A percentile compares a stretch with the other conserved stretches of the same genome.
phyloP scores from a whole-genome alignment of 2,888 invertebrate species.

The Platerodrilus igneus region DNA sequence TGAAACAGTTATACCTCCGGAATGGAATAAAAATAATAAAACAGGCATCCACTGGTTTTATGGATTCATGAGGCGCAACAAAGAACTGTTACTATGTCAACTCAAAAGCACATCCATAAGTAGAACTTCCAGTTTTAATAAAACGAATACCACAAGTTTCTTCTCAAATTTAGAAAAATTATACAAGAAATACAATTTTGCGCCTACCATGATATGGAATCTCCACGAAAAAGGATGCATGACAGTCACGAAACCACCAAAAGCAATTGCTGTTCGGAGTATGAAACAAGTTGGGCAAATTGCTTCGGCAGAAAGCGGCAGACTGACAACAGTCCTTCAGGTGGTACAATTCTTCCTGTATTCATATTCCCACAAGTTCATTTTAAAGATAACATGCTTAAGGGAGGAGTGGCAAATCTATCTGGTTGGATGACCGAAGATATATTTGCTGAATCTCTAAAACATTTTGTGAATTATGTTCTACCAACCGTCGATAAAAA shows the following conservation, averaged over 20 bases:
- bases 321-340: too few species aligned
- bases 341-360: too few species aligned
- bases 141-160: conserved; percentile 6
- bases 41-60: conserved; percentile 17
- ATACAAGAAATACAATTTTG: conserved; percentile 16
- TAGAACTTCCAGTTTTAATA: conserved; percentile 17
- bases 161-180: conserved; percentile 3
- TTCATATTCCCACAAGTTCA: too few species aligned
- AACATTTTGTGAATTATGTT: too few species aligned
- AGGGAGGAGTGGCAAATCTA: background rate
- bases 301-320: too few species aligned
- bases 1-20: conserved; percentile 14
- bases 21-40: conserved; percentile 14
- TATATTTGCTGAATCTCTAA: conserved; percentile 3
- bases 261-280: too few species aligned
- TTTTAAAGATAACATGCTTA: background rate
- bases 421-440: conserved; percentile 2
- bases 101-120: conserved; percentile 13
- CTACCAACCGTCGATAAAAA: too few species aligned
- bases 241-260: too few species aligned
- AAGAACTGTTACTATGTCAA: conserved; percentile 9
- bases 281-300: too few species aligned
- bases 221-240: conserved; percentile 8
- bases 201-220: conserved; percentile 14
- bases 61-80: conserved; percentile 15